Evolutionary conservation across 2,888 invertebrate species (phyloP).

Genomic region (Metellina segmentata): DNA sequence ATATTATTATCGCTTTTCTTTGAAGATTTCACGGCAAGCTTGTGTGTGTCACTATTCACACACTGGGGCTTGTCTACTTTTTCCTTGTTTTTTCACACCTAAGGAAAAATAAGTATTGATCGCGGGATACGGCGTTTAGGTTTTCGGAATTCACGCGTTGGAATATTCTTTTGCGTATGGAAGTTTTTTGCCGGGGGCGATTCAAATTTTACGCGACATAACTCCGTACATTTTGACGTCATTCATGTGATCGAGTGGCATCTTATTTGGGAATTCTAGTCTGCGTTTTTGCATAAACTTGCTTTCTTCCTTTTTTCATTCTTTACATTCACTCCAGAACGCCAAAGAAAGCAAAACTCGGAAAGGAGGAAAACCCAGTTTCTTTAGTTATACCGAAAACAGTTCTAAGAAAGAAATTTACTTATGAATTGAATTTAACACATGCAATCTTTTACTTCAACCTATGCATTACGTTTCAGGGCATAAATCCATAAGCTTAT

Average conservation of each 20-base stretch:
- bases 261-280: slow-evolving; percentile 57
- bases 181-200: slow-evolving; percentile 37
- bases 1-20: slow-evolving; percentile 60
- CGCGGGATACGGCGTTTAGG: slow-evolving; percentile 11
- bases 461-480: no score
- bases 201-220: slow-evolving; percentile 66
- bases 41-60: slow-evolving; percentile 5
- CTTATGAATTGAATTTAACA: no score
- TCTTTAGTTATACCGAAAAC: not conserved
- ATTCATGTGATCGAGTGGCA: slow-evolving; percentile 44
- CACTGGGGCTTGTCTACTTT: not conserved
- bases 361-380: not conserved
- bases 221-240: slow-evolving; percentile 55
- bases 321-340: not conserved
- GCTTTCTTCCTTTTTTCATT: not conserved
- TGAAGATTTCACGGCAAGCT: slow-evolving; percentile 21
- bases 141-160: slow-evolving; percentile 46
- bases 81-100: slow-evolving; percentile 40
- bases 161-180: slow-evolving; percentile 49
- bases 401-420: not conserved
- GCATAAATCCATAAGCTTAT: no score
- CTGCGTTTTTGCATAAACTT: slow-evolving; percentile 29
- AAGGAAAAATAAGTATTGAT: slow-evolving; percentile 45
- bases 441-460: no score
- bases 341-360: not conserved